Evolutionary conservation across 2,113 vertebrate species (phyloP), one percentile per base, ranked within the genome.

Genomic region (Dasyornis broadbenti): DNA sequence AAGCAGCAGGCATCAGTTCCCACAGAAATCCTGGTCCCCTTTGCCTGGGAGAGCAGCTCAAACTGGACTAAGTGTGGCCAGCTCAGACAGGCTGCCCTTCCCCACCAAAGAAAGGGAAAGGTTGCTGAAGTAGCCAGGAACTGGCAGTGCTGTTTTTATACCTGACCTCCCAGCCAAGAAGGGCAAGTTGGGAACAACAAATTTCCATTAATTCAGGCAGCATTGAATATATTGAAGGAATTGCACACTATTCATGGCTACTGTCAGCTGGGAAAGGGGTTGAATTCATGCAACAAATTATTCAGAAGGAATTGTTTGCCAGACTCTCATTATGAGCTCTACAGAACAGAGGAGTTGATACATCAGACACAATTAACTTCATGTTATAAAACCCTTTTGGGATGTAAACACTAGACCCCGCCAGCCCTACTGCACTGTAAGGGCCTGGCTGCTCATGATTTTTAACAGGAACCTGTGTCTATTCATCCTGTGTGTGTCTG

Each of bases 211-310:
- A 53, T 61, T 77, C 4, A 1, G 21, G 64, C 82, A 80, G 59
- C 59, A 57, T 23, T 44, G 33, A 75, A 20, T 77, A 26, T 5
- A 33, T 6, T 40, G 80, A 37, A 64, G 72, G 64, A 71, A 70
- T 14, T 60, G 42, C 44, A 40, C 31, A 31, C 42, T 40, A 9
- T 76, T 82, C 18, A 4, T 56, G 54, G 28, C 39, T 81, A 85
- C 73, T 92, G 52, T 50, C 86, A 88, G 40, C 76, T 70, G 57
- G 49, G 60, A 69, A 54, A 90, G 73, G 72, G 60, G 12, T 27
- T 73, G 82, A 71, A 92, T 91, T 93, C 71, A 69, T 71, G 89
- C 71, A 95, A 91, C 89, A 76, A 92, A 96, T 96, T 92, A 95
- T 95, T 92, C 92, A 71, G 69, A 69, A 80, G 66, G 64, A 94